phyloP scores from a whole-genome alignment of 30 jellyfish, hydroid and myxozoan genomes.

The Haliclystus octoradiatus region DNA sequence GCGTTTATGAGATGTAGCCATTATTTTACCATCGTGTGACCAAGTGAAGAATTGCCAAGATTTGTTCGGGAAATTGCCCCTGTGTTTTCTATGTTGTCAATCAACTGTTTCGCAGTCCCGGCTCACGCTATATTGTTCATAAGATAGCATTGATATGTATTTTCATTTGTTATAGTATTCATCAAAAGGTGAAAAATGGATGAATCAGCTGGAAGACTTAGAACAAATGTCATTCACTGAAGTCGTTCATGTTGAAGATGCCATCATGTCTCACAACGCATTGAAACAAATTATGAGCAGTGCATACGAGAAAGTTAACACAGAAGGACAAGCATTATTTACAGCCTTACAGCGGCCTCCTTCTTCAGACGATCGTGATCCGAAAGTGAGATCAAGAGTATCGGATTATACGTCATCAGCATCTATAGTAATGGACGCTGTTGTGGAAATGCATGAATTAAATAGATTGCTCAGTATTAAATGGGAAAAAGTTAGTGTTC shows the following conservation, averaged over 20 bases:
- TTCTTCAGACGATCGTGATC: conserved; percentile 55
- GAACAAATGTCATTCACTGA: conserved; percentile 33
- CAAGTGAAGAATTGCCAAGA: too few relatives aligned
- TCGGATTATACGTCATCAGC: conserved; percentile 96
- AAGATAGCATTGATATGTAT: too few relatives aligned
- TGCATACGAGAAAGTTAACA: conserved; percentile 60
- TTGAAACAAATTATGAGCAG: conserved; percentile 63
- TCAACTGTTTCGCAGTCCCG: background rate
- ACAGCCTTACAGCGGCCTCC: conserved; percentile 91
- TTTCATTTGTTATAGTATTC: conserved; percentile 37
- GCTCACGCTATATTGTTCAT: background rate
- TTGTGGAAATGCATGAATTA: conserved; percentile 84
- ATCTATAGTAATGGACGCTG: conserved; percentile 91
- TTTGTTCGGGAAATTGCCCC: too few relatives aligned
- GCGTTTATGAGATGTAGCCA: too few relatives aligned
- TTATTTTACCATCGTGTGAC: too few relatives aligned
- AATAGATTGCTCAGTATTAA: conserved; percentile 64
- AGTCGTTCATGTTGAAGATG: conserved; percentile 28
- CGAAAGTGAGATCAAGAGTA: conserved; percentile 87
- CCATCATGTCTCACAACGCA: conserved; percentile 23
- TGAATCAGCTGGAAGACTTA: conserved; percentile 53
- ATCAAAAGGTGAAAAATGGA: conserved; percentile 55
- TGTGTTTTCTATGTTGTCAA: too few relatives aligned
- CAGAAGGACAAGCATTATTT: conserved; percentile 73
- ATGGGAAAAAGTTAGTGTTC: conserved; percentile 85